phyloP scores from a whole-genome alignment of 2,797 vertebrate genomes.

The Sebastes nivosus region DNA sequence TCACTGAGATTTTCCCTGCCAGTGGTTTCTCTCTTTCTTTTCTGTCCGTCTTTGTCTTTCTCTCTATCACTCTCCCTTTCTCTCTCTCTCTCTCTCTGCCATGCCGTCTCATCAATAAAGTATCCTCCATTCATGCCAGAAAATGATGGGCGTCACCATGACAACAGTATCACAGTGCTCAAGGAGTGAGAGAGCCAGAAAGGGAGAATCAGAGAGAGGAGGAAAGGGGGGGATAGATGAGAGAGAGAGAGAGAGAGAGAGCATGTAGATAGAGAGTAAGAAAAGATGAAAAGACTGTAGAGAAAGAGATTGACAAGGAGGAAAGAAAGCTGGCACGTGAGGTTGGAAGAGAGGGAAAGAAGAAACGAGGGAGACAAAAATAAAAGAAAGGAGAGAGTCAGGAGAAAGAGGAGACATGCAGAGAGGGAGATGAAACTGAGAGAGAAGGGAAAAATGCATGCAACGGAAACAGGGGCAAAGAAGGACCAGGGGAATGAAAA shows the following conservation, averaged over 20 bases:
- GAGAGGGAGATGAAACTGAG: constrained; percentile 10
- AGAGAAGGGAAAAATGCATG: not conserved
- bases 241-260: constrained; percentile 3
- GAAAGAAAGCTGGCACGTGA: not conserved
- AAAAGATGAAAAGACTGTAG: constrained; percentile 35
- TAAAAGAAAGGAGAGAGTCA: constrained; percentile 18
- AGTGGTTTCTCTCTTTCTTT: constrained; percentile 37
- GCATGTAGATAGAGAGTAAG: constrained; percentile 23
- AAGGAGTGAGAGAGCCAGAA: constrained; percentile 65
- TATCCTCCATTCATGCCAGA: constrained; percentile 85
- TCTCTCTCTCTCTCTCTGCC: constrained; percentile 65
- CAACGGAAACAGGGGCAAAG: constrained; percentile 9
- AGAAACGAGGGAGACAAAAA: constrained; percentile 19
- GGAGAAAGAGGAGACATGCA: constrained; percentile 3
- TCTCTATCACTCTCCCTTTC: constrained; percentile 53
- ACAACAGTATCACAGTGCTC: constrained; percentile 84
- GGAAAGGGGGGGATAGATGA: not conserved
- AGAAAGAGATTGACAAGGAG: constrained; percentile 26
- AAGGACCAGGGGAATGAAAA: constrained; percentile 13
- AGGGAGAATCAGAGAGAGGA: constrained; percentile 22
- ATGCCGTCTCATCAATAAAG: constrained; percentile 83
- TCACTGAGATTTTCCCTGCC: constrained; percentile 57
- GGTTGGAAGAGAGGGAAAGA: not conserved
- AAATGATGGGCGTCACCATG: constrained; percentile 87
- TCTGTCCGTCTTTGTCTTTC: constrained; percentile 49